phyloP scores from a whole-genome alignment of 2,888 invertebrate species.

The Hybos culiciformis region DNA sequence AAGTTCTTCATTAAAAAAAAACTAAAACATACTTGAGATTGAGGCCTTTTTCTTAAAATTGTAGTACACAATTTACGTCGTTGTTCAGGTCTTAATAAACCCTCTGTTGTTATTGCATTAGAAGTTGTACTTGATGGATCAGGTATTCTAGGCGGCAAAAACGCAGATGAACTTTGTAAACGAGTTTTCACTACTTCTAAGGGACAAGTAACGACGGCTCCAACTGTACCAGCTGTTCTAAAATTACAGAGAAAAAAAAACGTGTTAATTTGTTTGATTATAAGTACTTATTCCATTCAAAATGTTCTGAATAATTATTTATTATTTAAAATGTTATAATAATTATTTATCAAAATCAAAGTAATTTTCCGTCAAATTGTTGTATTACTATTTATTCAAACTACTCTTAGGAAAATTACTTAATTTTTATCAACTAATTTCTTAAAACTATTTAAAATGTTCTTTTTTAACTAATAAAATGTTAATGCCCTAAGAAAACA shows the following conservation, averaged over 20 bases:
- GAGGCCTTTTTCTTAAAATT: constrained; percentile 51
- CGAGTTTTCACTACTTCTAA: constrained; percentile 96
- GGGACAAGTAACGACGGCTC: constrained; percentile 94
- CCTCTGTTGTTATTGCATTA: constrained; percentile 34
- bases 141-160: constrained; percentile 35
- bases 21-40: constrained; percentile 41
- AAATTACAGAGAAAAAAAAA: too few relatives aligned
- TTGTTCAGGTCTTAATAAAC: constrained; percentile 44
- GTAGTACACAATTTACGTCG: constrained; percentile 64
- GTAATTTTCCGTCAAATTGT: constrained; percentile 13
- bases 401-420: too few relatives aligned
- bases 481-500: too few relatives aligned
- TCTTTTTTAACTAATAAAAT: too few relatives aligned
- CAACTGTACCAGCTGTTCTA: constrained; percentile 94
- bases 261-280: background rate
- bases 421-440: too few relatives aligned
- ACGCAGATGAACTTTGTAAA: constrained; percentile 78
- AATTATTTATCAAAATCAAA: background rate
- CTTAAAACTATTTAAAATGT: too few relatives aligned
- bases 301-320: background rate
- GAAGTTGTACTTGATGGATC: constrained; percentile 32
- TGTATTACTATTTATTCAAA: background rate
- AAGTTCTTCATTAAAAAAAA: background rate
- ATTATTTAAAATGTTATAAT: background rate
- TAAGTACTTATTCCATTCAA: background rate